phyloP scores from a whole-genome alignment of 1,140 invertebrate species.

The Cotesia glomerata region DNA sequence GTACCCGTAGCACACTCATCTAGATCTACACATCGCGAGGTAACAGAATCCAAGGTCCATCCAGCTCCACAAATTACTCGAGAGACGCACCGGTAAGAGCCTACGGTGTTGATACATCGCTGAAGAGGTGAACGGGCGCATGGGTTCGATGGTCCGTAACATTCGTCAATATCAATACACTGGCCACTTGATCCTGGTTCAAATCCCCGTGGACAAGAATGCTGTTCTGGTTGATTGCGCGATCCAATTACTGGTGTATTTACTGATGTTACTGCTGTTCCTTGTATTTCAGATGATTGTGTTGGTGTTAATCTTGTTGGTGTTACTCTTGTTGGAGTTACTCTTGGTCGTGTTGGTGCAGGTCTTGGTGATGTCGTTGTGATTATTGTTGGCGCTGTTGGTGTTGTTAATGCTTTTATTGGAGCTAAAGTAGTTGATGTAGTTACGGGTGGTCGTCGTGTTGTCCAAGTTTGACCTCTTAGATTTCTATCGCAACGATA shows the following conservation, averaged over 20 bases:
- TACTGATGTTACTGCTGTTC: slow-evolving; percentile 22
- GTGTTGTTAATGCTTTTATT: neutral
- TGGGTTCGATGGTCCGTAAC: slow-evolving; percentile 44
- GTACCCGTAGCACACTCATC: slow-evolving; percentile 73
- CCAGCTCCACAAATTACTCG: slow-evolving; percentile 76
- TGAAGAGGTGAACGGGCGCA: slow-evolving; percentile 47
- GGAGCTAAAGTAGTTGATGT: neutral
- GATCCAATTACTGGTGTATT: slow-evolving; percentile 4
- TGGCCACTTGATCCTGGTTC: slow-evolving; percentile 43
- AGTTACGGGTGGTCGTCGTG: slow-evolving; percentile 3
- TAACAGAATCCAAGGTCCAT: slow-evolving; percentile 66
- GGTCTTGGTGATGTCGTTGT: neutral
- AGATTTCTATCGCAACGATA: slow-evolving; percentile 74
- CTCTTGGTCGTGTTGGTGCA: neutral
- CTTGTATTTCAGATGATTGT: neutral
- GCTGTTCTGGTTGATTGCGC: neutral
- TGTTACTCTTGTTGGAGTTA: slow-evolving; percentile 11
- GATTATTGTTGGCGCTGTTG: neutral
- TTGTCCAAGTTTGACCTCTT: slow-evolving; percentile 8
- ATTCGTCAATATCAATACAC: slow-evolving; percentile 66
- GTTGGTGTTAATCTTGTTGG: neutral
- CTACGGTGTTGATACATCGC: slow-evolving; percentile 65
- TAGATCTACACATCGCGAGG: slow-evolving; percentile 67
- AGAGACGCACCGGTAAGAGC: slow-evolving; percentile 68
- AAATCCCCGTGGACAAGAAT: slow-evolving; percentile 49